Evolutionary conservation across 2,888 invertebrate genomes (phyloP).

Genomic region (Eupithecia pulchellata): DNA sequence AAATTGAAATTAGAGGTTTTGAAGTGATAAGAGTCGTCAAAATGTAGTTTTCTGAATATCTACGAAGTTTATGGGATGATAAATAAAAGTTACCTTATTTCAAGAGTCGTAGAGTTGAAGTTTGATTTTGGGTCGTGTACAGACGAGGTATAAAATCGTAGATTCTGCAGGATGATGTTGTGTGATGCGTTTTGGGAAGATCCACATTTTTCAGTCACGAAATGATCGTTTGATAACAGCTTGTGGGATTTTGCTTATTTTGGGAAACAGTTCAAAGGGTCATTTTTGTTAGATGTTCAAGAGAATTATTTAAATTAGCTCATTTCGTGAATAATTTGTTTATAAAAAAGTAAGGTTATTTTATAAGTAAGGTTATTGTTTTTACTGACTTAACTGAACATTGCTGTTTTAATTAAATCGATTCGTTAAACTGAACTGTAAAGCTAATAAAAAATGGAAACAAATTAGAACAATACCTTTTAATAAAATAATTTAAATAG

Average conservation of each 20-base stretch:
- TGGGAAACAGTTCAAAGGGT: slow-evolving; percentile 6
- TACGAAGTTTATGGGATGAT: not conserved
- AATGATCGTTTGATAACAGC: slow-evolving; percentile 33
- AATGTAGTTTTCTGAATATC: slow-evolving; percentile 20
- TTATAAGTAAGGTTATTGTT: no score
- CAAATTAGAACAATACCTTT: no score
- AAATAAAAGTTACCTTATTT: slow-evolving; percentile 13
- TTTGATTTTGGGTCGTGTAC: slow-evolving; percentile 14
- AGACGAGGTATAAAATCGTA: slow-evolving; percentile 23
- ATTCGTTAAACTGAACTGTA: no score
- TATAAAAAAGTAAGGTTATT: no score
- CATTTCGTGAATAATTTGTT: no score
- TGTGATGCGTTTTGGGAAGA: slow-evolving; percentile 38
- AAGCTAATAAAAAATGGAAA: no score
- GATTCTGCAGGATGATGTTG: slow-evolving; percentile 38
- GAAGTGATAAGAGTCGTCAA: slow-evolving; percentile 26
- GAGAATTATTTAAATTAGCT: not conserved
- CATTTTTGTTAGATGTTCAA: not conserved
- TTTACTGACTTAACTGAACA: no score
- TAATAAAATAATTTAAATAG: no score
- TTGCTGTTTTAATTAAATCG: no score
- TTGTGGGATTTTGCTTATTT: slow-evolving; percentile 31
- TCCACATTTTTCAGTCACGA: slow-evolving; percentile 43
- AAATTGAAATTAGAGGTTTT: slow-evolving; percentile 15
- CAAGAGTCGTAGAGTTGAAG: slow-evolving; percentile 6